phyloP scores from a whole-genome alignment of 92 coral and sea anemone species.

The Anthopleura xanthogrammica region DNA sequence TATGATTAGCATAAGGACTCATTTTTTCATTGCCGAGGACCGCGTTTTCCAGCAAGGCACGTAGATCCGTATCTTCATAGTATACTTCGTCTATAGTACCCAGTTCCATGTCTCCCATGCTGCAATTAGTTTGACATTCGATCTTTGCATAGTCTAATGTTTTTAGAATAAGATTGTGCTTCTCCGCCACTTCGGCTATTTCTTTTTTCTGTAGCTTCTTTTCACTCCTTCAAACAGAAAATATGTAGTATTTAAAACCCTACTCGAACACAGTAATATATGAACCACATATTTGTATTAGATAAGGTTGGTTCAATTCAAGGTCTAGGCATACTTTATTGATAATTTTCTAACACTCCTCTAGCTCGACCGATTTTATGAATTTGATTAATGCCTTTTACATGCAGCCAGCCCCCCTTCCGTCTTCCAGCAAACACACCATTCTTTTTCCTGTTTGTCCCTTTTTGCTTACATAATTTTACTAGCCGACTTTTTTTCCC shows the following conservation, averaged over 20 bases:
- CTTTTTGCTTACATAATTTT: too few species aligned
- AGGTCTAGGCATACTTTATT: too few species aligned
- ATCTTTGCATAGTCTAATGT: constrained; percentile 29
- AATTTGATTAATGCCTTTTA: too few species aligned
- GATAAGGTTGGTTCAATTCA: too few species aligned
- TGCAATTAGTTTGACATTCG: constrained; percentile 14
- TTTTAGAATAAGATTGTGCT: constrained; percentile 21
- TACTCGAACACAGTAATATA: not conserved
- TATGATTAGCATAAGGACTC: constrained; percentile 35
- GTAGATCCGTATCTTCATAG: constrained; percentile 38
- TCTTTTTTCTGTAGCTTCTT: constrained; percentile 48
- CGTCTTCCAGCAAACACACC: too few species aligned
- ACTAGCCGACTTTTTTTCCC: too few species aligned
- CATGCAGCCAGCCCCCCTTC: too few species aligned
- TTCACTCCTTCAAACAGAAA: constrained; percentile 11
- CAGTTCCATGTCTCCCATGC: constrained; percentile 53
- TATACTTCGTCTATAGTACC: constrained; percentile 58
- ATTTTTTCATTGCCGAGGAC: constrained; percentile 39
- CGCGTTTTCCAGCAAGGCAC: constrained; percentile 28
- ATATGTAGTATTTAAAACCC: too few species aligned
- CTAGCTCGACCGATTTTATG: too few species aligned
- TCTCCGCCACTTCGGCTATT: constrained; percentile 22
- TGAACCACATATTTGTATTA: too few species aligned
- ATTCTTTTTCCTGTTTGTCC: too few species aligned
- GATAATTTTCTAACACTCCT: too few species aligned